Evolutionary conservation across 2,113 vertebrate species (phyloP), one percentile per base, ranked within the genome.

Genomic region (Eubucco bourcierii): DNA sequence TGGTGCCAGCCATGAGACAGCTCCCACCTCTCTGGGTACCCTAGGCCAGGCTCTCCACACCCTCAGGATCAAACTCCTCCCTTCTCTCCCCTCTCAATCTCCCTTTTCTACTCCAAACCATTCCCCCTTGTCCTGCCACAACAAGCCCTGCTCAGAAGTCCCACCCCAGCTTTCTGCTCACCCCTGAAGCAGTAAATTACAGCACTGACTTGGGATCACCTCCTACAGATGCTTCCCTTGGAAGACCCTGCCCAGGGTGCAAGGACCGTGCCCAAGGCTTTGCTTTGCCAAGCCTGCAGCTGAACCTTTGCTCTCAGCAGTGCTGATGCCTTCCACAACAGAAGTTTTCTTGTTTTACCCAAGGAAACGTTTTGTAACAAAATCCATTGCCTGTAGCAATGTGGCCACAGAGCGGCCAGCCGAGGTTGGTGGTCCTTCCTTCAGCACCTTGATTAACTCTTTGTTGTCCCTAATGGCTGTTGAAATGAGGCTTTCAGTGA

Each of bases 381-480:
- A 52, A 68, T 29, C 25, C 2, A 0, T 34, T 63, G 6, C 65
- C 39, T 1, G 0, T 27, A 34, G 13, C 6, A 18, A 10, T 46
- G 15, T 10, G 3, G 18, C 28, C 33, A 46, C 2, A 2, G 7
- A 29, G 23, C 3, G 0, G 5, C 9, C 6, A 1, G 0, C 34
- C 23, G 10, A 61, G 52, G 9, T 1, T 34, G 44, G 47, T 33
- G 15, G 25, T 19, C 88, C 25, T 70, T 67, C 17, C 25, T 29
- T 14, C 29, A 39, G 44, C 12, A 37, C 17, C 10, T 59, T 33
- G 16, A n/a, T 55, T 25, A 81, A 52, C 21, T 59, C 15, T 28
- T 13, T 17, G 18, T 8, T 92, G 66, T 56, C 8, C 44, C 8
- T 73, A 46, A 46, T 17, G 31, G 19, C 17, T 67, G 15, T 41